Evolutionary conservation across 2,888 invertebrate species (phyloP).

Genomic region (Pilophorus perplexus): DNA sequence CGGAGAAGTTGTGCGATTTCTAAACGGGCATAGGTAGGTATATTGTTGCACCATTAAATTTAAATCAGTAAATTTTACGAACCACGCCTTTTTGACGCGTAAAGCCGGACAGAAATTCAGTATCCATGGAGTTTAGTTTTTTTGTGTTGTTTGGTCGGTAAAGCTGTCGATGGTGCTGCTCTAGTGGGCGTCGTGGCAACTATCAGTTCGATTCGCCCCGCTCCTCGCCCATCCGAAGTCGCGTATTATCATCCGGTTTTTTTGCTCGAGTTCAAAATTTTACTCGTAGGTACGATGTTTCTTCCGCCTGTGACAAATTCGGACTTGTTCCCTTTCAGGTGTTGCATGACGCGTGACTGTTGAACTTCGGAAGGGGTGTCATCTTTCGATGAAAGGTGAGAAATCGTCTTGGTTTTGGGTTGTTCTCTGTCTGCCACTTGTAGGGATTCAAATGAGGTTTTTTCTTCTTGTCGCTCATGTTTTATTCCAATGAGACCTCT

Average conservation of each 20-base stretch:
- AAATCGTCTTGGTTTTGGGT: not conserved
- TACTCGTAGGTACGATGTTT: constrained; percentile 4
- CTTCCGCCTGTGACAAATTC: not conserved
- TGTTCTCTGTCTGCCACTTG: not conserved
- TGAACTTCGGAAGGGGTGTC: not conserved
- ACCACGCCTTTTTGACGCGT: too few relatives aligned
- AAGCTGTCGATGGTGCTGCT: not conserved
- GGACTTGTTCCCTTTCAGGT: too few relatives aligned
- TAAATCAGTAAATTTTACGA: too few relatives aligned
- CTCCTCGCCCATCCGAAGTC: not conserved
- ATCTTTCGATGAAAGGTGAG: not conserved
- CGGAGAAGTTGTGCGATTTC: too few relatives aligned
- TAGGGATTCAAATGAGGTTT: not conserved
- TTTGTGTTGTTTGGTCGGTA: not conserved
- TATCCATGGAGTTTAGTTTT: too few relatives aligned
- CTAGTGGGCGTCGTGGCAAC: not conserved
- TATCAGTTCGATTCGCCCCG: constrained; percentile 11
- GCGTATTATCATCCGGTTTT: not conserved
- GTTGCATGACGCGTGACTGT: not conserved
- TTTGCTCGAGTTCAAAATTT: not conserved
- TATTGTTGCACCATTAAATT: too few relatives aligned
- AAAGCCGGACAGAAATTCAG: too few relatives aligned
- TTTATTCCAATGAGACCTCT: too few relatives aligned
- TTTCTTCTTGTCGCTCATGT: not conserved
- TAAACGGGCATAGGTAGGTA: too few relatives aligned